Base-by-base conservation (phyloP, 2,797 vertebrate species). In the Pseudochirops corinnae region DNA sequence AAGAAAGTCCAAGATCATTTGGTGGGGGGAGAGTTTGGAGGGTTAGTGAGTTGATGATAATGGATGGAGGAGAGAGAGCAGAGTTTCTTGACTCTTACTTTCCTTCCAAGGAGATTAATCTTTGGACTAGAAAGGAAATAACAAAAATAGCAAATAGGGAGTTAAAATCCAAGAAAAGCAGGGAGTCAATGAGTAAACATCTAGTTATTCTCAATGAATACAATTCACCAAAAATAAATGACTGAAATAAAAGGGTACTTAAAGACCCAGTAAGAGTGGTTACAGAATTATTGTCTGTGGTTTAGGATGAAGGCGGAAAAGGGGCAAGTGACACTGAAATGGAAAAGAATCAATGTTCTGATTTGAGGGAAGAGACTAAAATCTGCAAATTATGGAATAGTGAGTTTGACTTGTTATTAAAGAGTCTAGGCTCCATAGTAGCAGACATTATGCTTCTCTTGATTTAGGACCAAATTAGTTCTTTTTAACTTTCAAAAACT, bases 1-100 rank as follows among this genome's bases (percentile, higher is more conserved):
- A 82, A 24, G 18, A 82, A 82, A 82, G 67, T 9, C n/a, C 7
- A 82, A 7, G n/a, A 82, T 10, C 6, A 39, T 0, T 82, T 82
- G 2, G 1, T 6, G 62, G 62, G 67, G 18, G 0, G 0, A 0
- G 0, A 16, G 62, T 6, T 52, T 53, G 53, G n/a, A n/a, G n/a
- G 0, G 2, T 56, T 56, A 18, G 24, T 9, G 67, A 74, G 33
- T 18, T 74, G 67, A 24, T 82, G 6, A 82, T 82, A 82, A 82
- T 24, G 67, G n/a, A 82, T 82, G 18, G 7, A 14, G n/a, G 18
- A 10, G 18, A 39, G 7, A 82, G 46, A 18, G 18, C 16, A 39
- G n/a, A 39, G 21, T 21, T 82, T 7, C n/a, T 82, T 82, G 7
- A 24, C n/a, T 74, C 67, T 82, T 67, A 67, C 5, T 82, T 82